Evolutionary conservation across 1,140 invertebrate genomes (phyloP).

Genomic region (Sinonovacula constricta): DNA sequence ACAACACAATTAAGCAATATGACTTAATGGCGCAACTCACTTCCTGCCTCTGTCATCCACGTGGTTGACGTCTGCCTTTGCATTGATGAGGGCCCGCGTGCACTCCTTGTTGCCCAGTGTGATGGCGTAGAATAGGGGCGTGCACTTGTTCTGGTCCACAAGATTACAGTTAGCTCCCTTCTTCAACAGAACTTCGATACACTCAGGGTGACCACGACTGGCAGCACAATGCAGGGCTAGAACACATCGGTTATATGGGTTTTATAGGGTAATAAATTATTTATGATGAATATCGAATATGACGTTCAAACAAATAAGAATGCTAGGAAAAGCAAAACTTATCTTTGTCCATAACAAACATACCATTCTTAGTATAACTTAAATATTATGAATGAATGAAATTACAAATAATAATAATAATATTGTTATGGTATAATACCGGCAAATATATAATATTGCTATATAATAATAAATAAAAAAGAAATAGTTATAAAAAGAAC

Average conservation of each 20-base stretch:
- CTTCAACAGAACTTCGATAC: slow-evolving; percentile 90
- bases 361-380: background rate
- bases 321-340: no score
- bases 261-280: background rate
- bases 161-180: slow-evolving; percentile 85
- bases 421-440: no score
- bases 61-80: slow-evolving; percentile 93
- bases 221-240: slow-evolving; percentile 95
- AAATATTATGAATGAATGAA: no score
- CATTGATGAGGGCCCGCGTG: slow-evolving; percentile 91
- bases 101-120: slow-evolving; percentile 97
- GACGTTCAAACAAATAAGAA: no score
- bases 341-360: background rate
- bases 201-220: slow-evolving; percentile 94
- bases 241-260: slow-evolving; percentile 54
- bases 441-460: no score
- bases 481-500: no score
- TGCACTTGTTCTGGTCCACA: slow-evolving; percentile 88
- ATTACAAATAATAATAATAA: no score
- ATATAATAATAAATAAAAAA: no score
- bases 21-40: no score
- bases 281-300: background rate
- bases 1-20: no score
- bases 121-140: slow-evolving; percentile 96
- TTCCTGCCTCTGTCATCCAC: slow-evolving; percentile 95